Conservation (phyloP, 2,113 vertebrate genomes). For the Trogon surrucura region DNA sequence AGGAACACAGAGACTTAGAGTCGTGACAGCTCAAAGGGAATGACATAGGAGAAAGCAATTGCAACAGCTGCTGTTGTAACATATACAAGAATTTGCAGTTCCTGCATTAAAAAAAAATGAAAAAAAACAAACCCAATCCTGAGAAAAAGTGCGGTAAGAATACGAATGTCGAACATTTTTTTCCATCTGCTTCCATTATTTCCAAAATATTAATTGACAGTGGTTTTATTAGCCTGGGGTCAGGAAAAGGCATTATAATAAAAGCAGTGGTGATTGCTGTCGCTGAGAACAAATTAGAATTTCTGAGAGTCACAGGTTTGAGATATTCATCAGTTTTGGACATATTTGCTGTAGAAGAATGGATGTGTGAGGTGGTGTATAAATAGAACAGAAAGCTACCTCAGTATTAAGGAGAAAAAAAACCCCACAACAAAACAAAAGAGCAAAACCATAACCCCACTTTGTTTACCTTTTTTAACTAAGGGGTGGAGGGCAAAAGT, state of each 20-base stretch:
- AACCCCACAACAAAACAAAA: background rate
- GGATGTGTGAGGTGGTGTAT: rapidly evolving
- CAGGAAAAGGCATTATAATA: background rate
- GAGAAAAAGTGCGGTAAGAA: background rate
- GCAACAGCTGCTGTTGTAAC: background rate
- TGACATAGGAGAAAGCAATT: background rate
- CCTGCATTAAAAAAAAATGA: background rate
- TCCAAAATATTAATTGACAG: background rate
- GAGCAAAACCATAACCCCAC: background rate
- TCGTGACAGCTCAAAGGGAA: background rate
- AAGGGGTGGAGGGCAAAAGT: rapidly evolving
- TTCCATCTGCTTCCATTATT: background rate
- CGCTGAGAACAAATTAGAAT: background rate
- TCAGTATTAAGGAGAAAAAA: background rate
- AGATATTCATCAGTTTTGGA: background rate
- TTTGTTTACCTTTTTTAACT: rapidly evolving
- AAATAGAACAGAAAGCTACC: background rate
- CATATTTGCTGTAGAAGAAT: background rate
- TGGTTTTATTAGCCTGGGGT: background rate
- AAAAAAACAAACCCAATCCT: too few relatives aligned
- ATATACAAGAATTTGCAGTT: background rate
- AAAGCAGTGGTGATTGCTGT: background rate
- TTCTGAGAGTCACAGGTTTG: background rate
- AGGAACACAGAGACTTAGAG: background rate
- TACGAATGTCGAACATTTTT: background rate